Percentiles rank a stretch among this genome's conserved stretches.
phyloP scores from a whole-genome alignment of 2,113 vertebrate species.

The Gallinago undulata region DNA sequence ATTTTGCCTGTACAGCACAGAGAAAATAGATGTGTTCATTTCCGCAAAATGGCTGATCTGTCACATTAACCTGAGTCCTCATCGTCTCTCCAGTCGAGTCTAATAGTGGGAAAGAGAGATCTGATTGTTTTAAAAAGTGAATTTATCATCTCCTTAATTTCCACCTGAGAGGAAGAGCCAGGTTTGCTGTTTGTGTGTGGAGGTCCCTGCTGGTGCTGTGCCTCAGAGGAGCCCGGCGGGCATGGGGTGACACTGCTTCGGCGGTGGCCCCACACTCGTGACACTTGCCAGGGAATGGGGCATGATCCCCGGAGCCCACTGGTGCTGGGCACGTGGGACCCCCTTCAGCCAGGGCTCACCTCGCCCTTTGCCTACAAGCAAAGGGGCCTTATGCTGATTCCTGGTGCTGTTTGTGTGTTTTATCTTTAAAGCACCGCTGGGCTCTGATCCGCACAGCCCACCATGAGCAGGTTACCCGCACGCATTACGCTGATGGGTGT shows the following conservation, averaged over 20 bases:
- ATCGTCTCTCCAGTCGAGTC: neutral
- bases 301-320: neutral
- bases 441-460: rapidly evolving
- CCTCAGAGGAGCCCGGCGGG: rapidly evolving
- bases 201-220: neutral
- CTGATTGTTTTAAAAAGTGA: neutral
- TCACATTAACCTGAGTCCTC: neutral
- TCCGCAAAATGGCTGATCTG: neutral
- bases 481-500: neutral
- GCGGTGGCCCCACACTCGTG: rapidly evolving
- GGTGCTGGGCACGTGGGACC: rapidly evolving
- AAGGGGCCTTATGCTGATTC: neutral
- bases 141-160: slow-evolving; percentile 14
- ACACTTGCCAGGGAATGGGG: rapidly evolving
- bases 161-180: neutral
- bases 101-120: neutral
- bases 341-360: neutral
- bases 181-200: neutral
- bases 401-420: neutral
- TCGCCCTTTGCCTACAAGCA: rapidly evolving
- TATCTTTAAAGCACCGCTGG: neutral
- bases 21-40: slow-evolving; percentile 20
- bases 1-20: slow-evolving; percentile 2
- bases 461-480: neutral
- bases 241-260: rapidly evolving